Evolutionary conservation across 2,888 invertebrate genomes (phyloP).

Genomic region (Noctua janthe): DNA sequence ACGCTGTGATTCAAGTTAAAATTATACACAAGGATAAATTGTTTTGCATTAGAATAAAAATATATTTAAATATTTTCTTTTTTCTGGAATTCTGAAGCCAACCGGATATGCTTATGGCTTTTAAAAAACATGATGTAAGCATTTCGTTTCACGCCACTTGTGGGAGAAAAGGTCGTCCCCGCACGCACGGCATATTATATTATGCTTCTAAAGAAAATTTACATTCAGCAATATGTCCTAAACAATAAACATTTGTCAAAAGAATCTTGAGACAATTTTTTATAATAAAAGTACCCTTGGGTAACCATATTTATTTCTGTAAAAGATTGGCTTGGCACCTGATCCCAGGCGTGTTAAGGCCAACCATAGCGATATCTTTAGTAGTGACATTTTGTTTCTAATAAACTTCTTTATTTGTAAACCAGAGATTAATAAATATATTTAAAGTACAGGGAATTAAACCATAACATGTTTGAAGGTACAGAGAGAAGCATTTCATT

Average conservation of each 20-base stretch:
- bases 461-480: background rate
- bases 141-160: slow-evolving; percentile 11
- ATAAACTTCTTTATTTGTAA: background rate
- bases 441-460: background rate
- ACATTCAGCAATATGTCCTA: slow-evolving; percentile 18
- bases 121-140: slow-evolving; percentile 31
- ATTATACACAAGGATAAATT: slow-evolving; percentile 20
- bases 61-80: slow-evolving; percentile 19
- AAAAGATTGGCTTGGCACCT: background rate
- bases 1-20: slow-evolving; percentile 18
- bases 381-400: background rate
- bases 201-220: slow-evolving; percentile 30
- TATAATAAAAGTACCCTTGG: background rate
- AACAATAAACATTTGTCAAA: slow-evolving; percentile 10
- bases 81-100: background rate
- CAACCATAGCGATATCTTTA: background rate
- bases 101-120: slow-evolving; percentile 14
- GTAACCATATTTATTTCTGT: background rate
- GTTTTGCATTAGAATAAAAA: slow-evolving; percentile 19
- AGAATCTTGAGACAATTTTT: background rate
- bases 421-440: background rate
- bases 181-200: slow-evolving; percentile 9
- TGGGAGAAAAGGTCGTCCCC: slow-evolving; percentile 13
- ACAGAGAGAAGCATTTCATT: background rate
- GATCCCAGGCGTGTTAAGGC: background rate